phyloP scores from a whole-genome alignment of 2,888 invertebrate genomes.

The Tinea trinotella region DNA sequence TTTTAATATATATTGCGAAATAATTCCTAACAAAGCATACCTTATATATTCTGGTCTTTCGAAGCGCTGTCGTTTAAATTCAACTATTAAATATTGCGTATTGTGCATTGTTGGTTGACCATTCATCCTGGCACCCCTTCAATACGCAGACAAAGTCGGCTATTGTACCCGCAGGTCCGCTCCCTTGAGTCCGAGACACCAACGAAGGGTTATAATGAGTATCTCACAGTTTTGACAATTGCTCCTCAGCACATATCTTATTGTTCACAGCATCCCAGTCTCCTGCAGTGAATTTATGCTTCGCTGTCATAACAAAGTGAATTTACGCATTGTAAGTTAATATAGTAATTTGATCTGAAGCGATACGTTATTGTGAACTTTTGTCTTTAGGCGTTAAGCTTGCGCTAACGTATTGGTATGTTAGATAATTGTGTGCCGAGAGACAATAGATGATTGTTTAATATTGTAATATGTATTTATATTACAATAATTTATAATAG shows the following conservation, averaged over 20 bases:
- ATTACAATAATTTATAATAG: conserved; percentile 11
- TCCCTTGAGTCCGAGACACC: conserved; percentile 51
- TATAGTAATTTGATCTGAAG: conserved; percentile 56
- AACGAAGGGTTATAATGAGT: conserved; percentile 46
- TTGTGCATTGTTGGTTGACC: conserved; percentile 34
- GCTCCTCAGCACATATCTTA: conserved; percentile 45
- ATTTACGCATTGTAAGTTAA: conserved; percentile 70
- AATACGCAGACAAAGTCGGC: conserved; percentile 40
- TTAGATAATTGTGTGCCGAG: conserved; percentile 21
- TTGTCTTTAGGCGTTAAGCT: conserved; percentile 65
- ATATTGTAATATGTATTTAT: neutral
- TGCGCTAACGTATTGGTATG: conserved; percentile 57
- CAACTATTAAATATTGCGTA: neutral
- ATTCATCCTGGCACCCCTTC: conserved; percentile 45
- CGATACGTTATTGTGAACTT: conserved; percentile 37
- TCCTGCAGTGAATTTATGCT: conserved; percentile 64
- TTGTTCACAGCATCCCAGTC: conserved; percentile 68
- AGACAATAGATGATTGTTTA: conserved; percentile 4
- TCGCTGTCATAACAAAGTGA: conserved; percentile 70
- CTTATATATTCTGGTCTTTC: neutral
- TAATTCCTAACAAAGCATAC: neutral
- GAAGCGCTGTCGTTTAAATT: neutral
- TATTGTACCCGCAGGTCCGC: conserved; percentile 49
- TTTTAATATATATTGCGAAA: neutral
- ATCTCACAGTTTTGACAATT: conserved; percentile 57